These are phyloP conservation scores for Athalia rosae DNA, from an alignment of 2,888 invertebrate genomes.

Conservation along the genomic window DNA sequence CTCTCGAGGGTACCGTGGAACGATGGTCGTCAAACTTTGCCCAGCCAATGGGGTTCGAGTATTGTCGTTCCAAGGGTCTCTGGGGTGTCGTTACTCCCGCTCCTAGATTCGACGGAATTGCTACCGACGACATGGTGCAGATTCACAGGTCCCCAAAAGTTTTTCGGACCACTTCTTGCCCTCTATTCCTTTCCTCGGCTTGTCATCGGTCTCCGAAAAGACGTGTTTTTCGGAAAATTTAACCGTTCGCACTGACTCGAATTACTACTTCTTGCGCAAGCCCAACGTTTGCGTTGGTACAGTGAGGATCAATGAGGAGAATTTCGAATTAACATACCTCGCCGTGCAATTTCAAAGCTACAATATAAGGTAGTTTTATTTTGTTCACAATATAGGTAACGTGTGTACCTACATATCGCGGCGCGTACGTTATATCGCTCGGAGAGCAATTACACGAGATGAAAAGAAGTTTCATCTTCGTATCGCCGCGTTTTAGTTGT, in stretches of 20 bases:
- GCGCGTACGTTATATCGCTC: not conserved
- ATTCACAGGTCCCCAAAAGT: conserved; percentile 15
- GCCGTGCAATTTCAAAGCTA: too few species aligned
- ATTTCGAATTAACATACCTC: too few species aligned
- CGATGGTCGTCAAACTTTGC: conserved; percentile 31
- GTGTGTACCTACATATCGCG: not conserved
- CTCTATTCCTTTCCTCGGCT: not conserved
- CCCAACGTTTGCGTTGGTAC: too few species aligned
- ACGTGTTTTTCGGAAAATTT: too few species aligned
- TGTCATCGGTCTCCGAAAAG: not conserved
- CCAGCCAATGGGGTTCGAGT: conserved; percentile 38
- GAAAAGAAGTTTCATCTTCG: not conserved
- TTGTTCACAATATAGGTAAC: too few species aligned
- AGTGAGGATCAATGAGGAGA: too few species aligned
- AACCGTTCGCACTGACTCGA: too few species aligned
- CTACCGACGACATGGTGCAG: conserved; percentile 11
- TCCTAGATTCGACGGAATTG: conserved; percentile 27
- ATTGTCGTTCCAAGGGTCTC: conserved; percentile 37
- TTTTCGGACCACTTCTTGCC: not conserved
- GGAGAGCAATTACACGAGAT: not conserved
- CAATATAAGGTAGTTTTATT: too few species aligned
- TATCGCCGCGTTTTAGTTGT: not conserved
- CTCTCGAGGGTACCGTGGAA: conserved; percentile 28
- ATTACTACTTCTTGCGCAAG: too few species aligned
- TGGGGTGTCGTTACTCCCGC: conserved; percentile 17